Evolutionary conservation across 2,888 invertebrate genomes (phyloP).

Genomic region (Cybosia mesomella): DNA sequence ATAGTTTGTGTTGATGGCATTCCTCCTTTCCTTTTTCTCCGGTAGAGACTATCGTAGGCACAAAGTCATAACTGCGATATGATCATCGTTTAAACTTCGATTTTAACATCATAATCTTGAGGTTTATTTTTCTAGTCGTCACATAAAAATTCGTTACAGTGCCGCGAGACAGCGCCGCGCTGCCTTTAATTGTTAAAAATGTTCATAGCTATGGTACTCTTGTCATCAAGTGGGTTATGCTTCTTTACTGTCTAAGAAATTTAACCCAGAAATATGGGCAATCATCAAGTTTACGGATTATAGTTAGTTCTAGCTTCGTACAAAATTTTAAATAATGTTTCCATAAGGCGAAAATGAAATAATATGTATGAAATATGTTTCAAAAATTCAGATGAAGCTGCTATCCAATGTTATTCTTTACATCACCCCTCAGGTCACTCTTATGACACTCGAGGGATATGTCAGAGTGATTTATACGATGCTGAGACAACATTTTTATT

Average conservation of each 20-base stretch:
- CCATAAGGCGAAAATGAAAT: neutral
- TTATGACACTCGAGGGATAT: slow-evolving; percentile 21
- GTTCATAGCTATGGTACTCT: no score
- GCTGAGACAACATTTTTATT: slow-evolving; percentile 19
- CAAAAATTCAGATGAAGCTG: slow-evolving; percentile 3
- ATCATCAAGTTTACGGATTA: no score
- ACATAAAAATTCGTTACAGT: neutral
- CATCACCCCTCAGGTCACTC: slow-evolving; percentile 13
- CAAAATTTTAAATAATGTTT: neutral
- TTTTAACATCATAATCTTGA: neutral
- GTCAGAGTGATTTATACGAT: slow-evolving; percentile 23
- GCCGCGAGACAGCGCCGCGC: neutral
- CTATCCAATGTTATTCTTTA: slow-evolving; percentile 9
- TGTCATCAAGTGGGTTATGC: no score
- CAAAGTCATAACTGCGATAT: neutral
- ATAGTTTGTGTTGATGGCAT: neutral
- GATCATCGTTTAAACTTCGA: neutral
- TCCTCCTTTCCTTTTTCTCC: neutral
- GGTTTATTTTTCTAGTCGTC: neutral
- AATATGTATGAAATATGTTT: neutral
- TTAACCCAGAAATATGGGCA: neutral
- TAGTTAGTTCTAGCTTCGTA: neutral
- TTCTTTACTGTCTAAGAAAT: neutral
- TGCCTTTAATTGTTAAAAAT: no score
- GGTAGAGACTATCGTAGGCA: neutral